Conservation (phyloP, 2,113 vertebrate species). For the Sorex araneus region DNA sequence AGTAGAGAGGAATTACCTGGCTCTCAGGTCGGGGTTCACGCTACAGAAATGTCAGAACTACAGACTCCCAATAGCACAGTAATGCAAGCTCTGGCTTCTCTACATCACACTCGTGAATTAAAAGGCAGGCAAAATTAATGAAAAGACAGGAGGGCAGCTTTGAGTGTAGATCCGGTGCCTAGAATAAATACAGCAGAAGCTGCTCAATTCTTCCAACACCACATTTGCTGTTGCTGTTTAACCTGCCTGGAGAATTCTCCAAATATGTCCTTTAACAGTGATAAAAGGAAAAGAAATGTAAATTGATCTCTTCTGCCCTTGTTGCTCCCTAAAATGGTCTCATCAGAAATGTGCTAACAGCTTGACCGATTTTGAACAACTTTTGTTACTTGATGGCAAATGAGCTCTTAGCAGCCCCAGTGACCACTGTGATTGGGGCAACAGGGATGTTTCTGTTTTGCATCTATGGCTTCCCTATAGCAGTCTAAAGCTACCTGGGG, state of each 20-base stretch:
- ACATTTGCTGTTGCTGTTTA: constrained; percentile 85
- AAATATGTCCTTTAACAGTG: constrained; percentile 75
- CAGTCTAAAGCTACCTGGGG: rapidly evolving
- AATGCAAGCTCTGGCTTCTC: neutral
- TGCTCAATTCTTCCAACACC: neutral
- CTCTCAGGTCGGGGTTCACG: neutral
- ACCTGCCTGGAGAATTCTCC: constrained; percentile 84
- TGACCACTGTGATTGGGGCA: constrained; percentile 45
- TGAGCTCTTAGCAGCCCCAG: constrained; percentile 51
- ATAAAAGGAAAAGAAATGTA: constrained; percentile 81
- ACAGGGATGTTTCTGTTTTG: neutral
- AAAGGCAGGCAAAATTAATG: constrained; percentile 52
- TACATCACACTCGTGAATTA: constrained; percentile 7
- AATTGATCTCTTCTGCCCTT: constrained; percentile 61
- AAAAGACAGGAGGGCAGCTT: neutral
- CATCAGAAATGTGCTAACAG: neutral
- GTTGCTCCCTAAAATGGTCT: constrained; percentile 8
- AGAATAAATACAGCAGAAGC: neutral
- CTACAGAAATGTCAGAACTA: neutral
- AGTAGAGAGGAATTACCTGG: neutral
- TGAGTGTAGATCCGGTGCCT: neutral
- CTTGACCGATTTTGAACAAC: constrained; percentile 58
- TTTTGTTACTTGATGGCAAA: constrained; percentile 71
- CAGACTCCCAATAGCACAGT: neutral
- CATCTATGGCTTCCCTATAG: neutral